These are phyloP conservation scores for Lithophane ornitopus DNA, from an alignment of 2,888 invertebrate species.

Conservation along the genomic window DNA sequence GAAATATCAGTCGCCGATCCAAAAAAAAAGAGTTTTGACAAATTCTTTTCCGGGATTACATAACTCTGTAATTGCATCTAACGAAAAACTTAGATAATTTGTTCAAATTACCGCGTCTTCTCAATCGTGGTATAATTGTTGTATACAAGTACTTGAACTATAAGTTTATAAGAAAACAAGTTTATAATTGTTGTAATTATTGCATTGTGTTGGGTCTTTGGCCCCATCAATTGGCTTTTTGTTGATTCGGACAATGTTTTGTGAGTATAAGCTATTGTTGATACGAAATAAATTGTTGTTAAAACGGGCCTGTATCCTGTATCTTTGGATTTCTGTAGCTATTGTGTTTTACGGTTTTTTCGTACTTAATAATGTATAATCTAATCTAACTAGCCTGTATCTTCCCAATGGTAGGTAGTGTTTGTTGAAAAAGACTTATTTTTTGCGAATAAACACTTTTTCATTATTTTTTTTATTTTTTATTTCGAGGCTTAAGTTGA, in stretches of 20 bases:
- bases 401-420: not conserved
- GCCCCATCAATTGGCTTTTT: slow-evolving; percentile 55
- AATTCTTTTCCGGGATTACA: slow-evolving; percentile 8
- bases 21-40: not conserved
- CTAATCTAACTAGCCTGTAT: not conserved
- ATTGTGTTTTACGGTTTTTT: not conserved
- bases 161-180: slow-evolving; percentile 35
- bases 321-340: slow-evolving; percentile 9
- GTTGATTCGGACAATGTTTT: slow-evolving; percentile 31
- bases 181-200: slow-evolving; percentile 58
- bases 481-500: not conserved
- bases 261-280: slow-evolving; percentile 49
- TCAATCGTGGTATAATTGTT: slow-evolving; percentile 37
- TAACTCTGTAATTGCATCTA: slow-evolving; percentile 18
- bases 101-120: slow-evolving; percentile 34
- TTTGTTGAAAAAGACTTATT: not conserved
- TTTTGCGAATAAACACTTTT: no score
- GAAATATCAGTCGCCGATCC: not conserved
- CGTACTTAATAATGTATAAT: not conserved
- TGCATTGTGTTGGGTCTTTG: slow-evolving; percentile 51
- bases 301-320: slow-evolving; percentile 40
- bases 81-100: slow-evolving; percentile 36
- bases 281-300: slow-evolving; percentile 46
- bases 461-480: no score
- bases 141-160: slow-evolving; percentile 31